Base-by-base conservation (phyloP, 92 coral and sea anemone genomes). In the Siderastrea siderea region DNA sequence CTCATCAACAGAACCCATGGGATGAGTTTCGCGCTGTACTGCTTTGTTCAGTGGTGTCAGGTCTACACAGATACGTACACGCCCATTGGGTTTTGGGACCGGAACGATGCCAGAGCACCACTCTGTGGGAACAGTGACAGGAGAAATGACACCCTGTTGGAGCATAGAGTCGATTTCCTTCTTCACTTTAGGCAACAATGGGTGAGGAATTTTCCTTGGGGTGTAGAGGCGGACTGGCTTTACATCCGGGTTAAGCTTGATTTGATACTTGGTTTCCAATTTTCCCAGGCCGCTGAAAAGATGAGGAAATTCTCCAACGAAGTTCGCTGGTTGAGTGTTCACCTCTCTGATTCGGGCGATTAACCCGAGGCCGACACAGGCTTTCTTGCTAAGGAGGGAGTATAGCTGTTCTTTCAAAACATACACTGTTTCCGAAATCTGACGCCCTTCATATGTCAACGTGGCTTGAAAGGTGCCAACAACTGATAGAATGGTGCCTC, bases 41-140 rank as follows among this genome's bases (percentile, higher is more conserved):
- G 74, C 80, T 47, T 76, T 75, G 16, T 75, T 64, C 60, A 89
- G 91, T 3, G 74, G 87, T 78, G 86, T 79, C 44, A 84, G 84
- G 82, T 92, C 90, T 3, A 87, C 94, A 46, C 91, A 91, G 19
- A 91, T 91, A n/a, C 89, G 49, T 3, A 84, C 80, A 2, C 74
- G 10, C 7, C 92, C 93, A 64, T 86, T 90, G 7, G 87, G 62
- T 64, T 86, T 90, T 2, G 87, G 90, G 15, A 86, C 93, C 0
- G 87, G 84, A 47, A 85, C 90, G 59, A 88, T 87, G 48, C 94
- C 94, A 2, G 91, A 49, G 80, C 88, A 91, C 91, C 94, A 91
- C 57, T 82, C 77, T 3, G 92, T 91, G 8, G 90, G 94, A 1
- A 47, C 78, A 51, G 92, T 87, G 14, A 91, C 89, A 0, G 86